Base-by-base conservation (phyloP, 2,797 vertebrate species). In the Etheostoma perlongum region DNA sequence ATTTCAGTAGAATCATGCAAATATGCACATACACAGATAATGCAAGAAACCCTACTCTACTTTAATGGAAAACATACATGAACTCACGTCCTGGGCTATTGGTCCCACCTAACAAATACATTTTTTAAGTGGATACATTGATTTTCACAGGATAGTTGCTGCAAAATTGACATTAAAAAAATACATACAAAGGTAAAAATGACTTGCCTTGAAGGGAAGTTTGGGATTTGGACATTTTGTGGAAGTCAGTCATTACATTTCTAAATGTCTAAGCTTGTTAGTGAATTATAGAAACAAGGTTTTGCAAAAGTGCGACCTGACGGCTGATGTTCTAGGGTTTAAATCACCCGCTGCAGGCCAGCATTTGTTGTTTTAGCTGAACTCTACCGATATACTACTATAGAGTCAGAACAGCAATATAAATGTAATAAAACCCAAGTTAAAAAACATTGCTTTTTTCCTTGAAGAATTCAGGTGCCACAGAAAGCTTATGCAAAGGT, bases 111-210 rank as follows among this genome's bases (percentile, higher is more conserved):
- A 25, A 30, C 60, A 33, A 54, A 64, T 30, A 49, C 19, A 70
- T 61, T 23, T 23, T 75, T 5, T n/a, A 36, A 15, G 21, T 42
- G 47, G 52, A 53, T 48, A 59, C 30, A 57, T 67, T 47, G 18
- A 75, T 75, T 75, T 58, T 21, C 11, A 11, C 55, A 58, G 30
- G 25, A 51, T 23, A 53, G 19, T 44, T 18, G 54, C 61, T 67
- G 27, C 71, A 57, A 52, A n/a, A 16, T 40, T 53, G 46, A 67
- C 27, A 18, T 23, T 12, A 59, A 73, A 68, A 60, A 40, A 40
- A 72, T 57, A 36, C 47, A 53, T 60, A n/a, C 21, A 48, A 54
- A 75, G 16, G 53, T 40, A 48, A 40, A 40, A 64, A 27, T 27
- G 11, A 71, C n/a, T 44, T 59, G 5, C 42, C 48, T 54, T 54